Base-by-base conservation (phyloP, 2,888 invertebrate genomes). In the Rhagonycha lutea region DNA sequence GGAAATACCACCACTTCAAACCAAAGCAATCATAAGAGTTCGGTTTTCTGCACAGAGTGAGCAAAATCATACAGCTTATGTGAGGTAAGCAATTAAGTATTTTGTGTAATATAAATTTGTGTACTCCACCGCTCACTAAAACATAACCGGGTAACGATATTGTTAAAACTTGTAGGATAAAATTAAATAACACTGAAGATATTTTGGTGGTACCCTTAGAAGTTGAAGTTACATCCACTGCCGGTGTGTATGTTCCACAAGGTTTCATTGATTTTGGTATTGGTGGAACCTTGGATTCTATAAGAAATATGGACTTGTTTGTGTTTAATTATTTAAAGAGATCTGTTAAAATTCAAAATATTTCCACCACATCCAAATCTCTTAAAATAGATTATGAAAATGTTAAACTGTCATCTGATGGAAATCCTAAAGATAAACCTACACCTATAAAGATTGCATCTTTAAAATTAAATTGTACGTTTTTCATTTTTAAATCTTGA, bases 1-100 rank as follows among this genome's bases (percentile, higher is more conserved):
- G 98, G 93, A 95, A 87, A 94, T 99, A 85, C 95, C 96, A 82
- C 96, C 98, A 74, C 95, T 94, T 88, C 92, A 94, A 86, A 92
- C 95, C 65, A 96, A 96, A 87, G 92, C 96, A 79, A 93, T 99
- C 76, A 97, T 98, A 89, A 92, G 94, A 81, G 94, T 98, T 80
- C 92, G 92, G 83, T 95, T 96, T 87, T 90, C 94, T 84, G 95
- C 94, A 63, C 91, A 92, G 81, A 89, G 91, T 81, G 94, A 94
- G 85, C 94, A 93, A 84, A 96, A 96, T 88, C 93, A 96, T 86
- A 95, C 96, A 74, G 94, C 95, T 47, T 96, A 94, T 84, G 93
- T 96, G 84, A 93, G 94, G 92, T 91, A 85, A 83, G 81, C 75
- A 18, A 26, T 61, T 68, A 14, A 18, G 63, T 12, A 24, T 77